Conservation (phyloP, 2,888 invertebrate genomes). For the Seladonia tumulorum region DNA sequence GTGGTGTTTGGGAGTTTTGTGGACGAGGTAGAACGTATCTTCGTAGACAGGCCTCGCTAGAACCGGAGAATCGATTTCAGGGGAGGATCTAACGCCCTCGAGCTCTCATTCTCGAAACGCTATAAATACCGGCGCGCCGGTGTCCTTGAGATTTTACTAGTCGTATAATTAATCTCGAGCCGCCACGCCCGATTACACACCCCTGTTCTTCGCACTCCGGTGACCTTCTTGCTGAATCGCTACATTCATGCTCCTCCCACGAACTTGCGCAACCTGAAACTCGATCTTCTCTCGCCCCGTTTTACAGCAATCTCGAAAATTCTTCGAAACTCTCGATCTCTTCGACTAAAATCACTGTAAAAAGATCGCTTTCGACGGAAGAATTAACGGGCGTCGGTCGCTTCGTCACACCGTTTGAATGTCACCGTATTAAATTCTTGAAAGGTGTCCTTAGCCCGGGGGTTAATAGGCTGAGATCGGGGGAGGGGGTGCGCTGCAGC, state of each 20-base stretch:
- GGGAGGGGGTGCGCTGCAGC: constrained; percentile 24
- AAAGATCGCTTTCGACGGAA: neutral
- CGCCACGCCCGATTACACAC: constrained; percentile 77
- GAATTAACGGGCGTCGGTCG: neutral
- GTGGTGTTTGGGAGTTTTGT: neutral
- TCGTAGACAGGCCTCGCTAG: neutral
- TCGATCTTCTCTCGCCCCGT: neutral
- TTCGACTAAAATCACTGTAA: neutral
- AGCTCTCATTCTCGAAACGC: constrained; percentile 6
- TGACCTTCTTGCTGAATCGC: constrained; percentile 12
- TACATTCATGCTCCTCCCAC: constrained; percentile 8
- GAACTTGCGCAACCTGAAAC: neutral
- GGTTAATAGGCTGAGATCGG: constrained; percentile 47
- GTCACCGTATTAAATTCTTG: constrained; percentile 75
- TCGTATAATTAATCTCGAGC: constrained; percentile 73
- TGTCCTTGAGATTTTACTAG: constrained; percentile 59
- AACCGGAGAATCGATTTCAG: neutral
- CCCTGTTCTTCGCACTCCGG: constrained; percentile 49
- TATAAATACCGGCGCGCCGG: constrained; percentile 27
- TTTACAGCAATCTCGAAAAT: neutral
- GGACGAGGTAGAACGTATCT: neutral
- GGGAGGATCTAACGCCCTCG: neutral
- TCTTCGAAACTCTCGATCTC: neutral
- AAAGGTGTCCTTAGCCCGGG: constrained; percentile 27
- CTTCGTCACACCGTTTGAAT: constrained; percentile 71